phyloP scores from a whole-genome alignment of 2,888 invertebrate genomes.

The Lasioglossum calceatum region DNA sequence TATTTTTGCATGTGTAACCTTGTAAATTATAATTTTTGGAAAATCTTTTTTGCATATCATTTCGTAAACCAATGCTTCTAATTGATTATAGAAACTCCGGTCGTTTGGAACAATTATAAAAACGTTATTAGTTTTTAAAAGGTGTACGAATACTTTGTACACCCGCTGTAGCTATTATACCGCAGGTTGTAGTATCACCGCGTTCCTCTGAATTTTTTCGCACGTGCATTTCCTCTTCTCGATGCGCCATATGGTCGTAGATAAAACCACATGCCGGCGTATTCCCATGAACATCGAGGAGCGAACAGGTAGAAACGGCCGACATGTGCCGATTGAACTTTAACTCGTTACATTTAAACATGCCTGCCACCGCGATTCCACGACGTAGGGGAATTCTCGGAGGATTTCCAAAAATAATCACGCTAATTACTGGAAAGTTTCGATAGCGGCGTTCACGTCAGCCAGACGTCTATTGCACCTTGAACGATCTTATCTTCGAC shows the following conservation, averaged over 20 bases:
- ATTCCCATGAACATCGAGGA: conserved; percentile 72
- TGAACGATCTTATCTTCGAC: neutral
- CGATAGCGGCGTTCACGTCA: neutral
- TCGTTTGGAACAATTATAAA: too few species aligned
- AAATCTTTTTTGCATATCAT: too few species aligned
- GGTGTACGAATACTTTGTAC: too few species aligned
- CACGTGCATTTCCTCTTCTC: conserved; percentile 64
- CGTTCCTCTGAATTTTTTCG: conserved; percentile 55
- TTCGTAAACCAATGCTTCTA: too few species aligned
- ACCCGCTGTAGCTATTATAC: too few species aligned
- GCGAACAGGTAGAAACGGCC: conserved; percentile 63
- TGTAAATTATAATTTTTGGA: too few species aligned
- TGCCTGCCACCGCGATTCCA: neutral
- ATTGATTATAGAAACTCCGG: too few species aligned
- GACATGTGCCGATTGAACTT: conserved; percentile 58
- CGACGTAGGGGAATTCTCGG: neutral
- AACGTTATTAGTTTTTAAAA: too few species aligned
- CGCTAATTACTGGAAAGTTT: neutral
- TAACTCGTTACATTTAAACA: conserved; percentile 8
- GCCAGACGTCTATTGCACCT: neutral
- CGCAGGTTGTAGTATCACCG: neutral
- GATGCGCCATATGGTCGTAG: conserved; percentile 72
- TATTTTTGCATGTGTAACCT: too few species aligned
- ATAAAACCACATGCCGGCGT: conserved; percentile 75
- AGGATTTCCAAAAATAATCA: neutral